Evolutionary conservation across 2,888 invertebrate species (phyloP), one percentile per base, ranked within the genome.

Genomic region (Tuta absoluta): DNA sequence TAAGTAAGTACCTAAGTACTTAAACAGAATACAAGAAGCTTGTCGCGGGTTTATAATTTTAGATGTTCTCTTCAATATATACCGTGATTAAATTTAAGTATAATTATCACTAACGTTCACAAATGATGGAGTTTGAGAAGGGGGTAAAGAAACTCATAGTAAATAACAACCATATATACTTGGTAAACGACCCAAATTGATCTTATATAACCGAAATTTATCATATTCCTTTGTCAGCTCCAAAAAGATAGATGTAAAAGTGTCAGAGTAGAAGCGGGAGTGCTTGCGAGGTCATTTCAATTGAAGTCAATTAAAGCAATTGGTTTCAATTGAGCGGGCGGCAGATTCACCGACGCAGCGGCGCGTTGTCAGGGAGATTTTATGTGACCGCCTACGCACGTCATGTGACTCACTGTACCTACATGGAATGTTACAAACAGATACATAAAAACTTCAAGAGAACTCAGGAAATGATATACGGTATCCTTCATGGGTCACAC

Each of bases 231-330:
- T 87, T 88, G 88, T 86, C 89, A 88, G 82, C 84, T 88, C 88
- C 86, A 91, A 90, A 90, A 91, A 90, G 89, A 90, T 91, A 87
- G 88, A 90, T 90, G 89, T 89, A 90, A 89, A 88, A 89, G 87
- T 90, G 91, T 89, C 88, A 86, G 81, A 82, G 87, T 88, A 88
- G 89, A 78, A 87, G 82, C 85, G 88, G 87, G 86, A 86, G 88
- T 82, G 89, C 84, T 85, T 84, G 84, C 88, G 91, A 91, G 91
- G 91, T 91, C 91, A 89, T 91, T 86, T 86, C 91, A 91, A 91
- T 91, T 91, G 91, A 90, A 90, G 73, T 81, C 86, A 86, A 91
- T 91, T 91, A 88, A 89, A 89, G 78, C 90, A 91, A 91, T 91
- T 91, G 90, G 81, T 81, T 82, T 75, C 91, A 91, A 91, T 91